Conservation (phyloP, 2,888 invertebrate species). For the Hypena proboscidalis region DNA sequence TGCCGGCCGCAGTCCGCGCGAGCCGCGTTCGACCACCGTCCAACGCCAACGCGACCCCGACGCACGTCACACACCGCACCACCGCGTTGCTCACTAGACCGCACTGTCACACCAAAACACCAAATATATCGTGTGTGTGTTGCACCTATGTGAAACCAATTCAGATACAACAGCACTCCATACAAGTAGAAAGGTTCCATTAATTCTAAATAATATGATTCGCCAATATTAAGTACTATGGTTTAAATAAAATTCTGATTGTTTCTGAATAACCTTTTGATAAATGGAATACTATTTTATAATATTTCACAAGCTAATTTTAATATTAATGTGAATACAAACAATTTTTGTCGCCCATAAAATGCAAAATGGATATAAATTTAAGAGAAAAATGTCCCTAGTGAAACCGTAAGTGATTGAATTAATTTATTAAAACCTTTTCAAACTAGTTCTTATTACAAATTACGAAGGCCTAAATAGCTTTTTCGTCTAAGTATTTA, state of each 20-base stretch:
- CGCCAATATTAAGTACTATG: no score
- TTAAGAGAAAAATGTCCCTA: constrained; percentile 6
- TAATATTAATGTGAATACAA: no score
- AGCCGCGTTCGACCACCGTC: background rate
- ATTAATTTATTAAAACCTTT: constrained; percentile 29
- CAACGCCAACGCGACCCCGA: constrained; percentile 10
- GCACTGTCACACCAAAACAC: constrained; percentile 29
- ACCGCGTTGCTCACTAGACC: constrained; percentile 16
- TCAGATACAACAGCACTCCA: no score
- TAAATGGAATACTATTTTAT: no score
- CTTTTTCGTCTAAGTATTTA: constrained; percentile 24
- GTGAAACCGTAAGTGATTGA: constrained; percentile 19
- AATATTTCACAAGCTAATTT: no score
- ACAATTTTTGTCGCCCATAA: no score
- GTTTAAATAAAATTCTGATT: no score
- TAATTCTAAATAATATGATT: no score
- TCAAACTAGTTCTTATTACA: constrained; percentile 38
- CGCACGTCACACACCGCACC: constrained; percentile 1
- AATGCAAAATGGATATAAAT: constrained; percentile 11
- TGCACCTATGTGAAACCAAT: no score
- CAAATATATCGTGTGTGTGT: no score
- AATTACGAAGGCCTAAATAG: constrained; percentile 34
- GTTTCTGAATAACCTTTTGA: no score
- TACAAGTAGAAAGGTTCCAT: no score
- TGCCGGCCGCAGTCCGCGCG: constrained; percentile 33